These are phyloP conservation scores for Tachysurus vachellii DNA, from an alignment of 2,113 vertebrate genomes.

Conservation along the genomic window DNA sequence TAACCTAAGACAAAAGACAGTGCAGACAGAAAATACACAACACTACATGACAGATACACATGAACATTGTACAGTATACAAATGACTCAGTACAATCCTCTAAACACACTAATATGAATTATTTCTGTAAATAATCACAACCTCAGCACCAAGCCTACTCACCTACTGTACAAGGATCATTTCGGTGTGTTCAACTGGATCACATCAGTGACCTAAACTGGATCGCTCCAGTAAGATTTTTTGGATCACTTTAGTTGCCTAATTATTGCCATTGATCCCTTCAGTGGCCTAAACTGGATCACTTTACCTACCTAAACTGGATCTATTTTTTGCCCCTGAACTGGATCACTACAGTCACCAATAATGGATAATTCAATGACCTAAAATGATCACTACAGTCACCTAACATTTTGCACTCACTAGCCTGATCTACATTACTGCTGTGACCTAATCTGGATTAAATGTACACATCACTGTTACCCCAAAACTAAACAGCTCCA, in stretches of 20 bases:
- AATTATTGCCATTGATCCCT: too few species aligned
- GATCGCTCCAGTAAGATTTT: not conserved
- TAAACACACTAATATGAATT: not conserved
- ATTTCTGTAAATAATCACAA: not conserved
- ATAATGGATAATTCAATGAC: not conserved
- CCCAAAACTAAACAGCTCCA: not conserved
- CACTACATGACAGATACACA: too few species aligned
- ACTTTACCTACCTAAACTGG: not conserved
- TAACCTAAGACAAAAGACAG: too few species aligned
- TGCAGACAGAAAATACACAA: too few species aligned
- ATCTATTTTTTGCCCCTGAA: too few species aligned
- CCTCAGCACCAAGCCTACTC: not conserved
- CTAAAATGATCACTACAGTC: too few species aligned
- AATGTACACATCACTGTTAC: not conserved
- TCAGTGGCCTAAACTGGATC: too few species aligned
- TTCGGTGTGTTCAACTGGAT: not conserved
- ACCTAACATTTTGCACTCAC: too few species aligned
- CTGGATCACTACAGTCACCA: not conserved
- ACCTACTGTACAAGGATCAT: not conserved
- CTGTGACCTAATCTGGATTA: not conserved
- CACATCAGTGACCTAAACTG: not conserved
- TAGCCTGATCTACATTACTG: not conserved
- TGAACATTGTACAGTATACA: too few species aligned
- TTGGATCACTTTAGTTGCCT: not conserved
- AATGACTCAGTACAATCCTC: too few species aligned